Evolutionary conservation across 2,888 invertebrate genomes (phyloP).

Genomic region (Phragmatobia fuliginosa): DNA sequence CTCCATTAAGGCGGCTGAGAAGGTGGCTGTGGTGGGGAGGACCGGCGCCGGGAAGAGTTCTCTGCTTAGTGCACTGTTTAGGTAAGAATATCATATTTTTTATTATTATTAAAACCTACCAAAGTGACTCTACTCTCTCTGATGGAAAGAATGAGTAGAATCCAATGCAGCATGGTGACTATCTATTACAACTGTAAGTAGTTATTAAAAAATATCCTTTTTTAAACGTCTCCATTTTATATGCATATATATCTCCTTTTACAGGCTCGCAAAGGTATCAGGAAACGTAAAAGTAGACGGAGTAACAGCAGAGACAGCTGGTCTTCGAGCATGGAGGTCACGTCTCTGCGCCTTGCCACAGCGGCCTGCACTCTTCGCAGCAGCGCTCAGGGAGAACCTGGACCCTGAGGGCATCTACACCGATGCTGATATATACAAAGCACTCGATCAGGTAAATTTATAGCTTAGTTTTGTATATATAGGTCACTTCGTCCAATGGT

Average conservation of each 20-base stretch:
- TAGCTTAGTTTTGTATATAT: background rate
- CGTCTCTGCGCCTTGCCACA: constrained; percentile 89
- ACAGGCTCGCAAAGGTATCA: constrained; percentile 79
- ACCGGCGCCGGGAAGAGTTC: constrained; percentile 95
- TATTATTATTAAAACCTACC: too few species aligned
- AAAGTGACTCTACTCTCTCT: too few species aligned
- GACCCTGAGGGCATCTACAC: constrained; percentile 90
- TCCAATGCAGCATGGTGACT: too few species aligned
- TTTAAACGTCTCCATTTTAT: too few species aligned
- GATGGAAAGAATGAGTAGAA: too few species aligned
- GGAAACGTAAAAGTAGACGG: constrained; percentile 82
- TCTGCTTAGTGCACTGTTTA: constrained; percentile 89
- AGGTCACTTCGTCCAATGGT: too few species aligned
- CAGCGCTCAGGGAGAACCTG: constrained; percentile 91
- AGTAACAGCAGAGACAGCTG: constrained; percentile 69
- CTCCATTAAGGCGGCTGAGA: constrained; percentile 84
- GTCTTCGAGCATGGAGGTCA: constrained; percentile 85
- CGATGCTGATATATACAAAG: constrained; percentile 90
- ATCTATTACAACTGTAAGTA: too few species aligned
- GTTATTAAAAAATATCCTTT: too few species aligned
- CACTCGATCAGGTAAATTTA: constrained; percentile 88
- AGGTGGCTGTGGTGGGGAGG: constrained; percentile 92
- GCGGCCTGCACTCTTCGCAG: constrained; percentile 91
- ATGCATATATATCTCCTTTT: too few species aligned
- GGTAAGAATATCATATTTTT: constrained; percentile 14